A percentile compares a stretch with the other conserved stretches of the same genome.
Conservation (phyloP, 23 tunicate genomes). For the Trididemnum miniatum region DNA sequence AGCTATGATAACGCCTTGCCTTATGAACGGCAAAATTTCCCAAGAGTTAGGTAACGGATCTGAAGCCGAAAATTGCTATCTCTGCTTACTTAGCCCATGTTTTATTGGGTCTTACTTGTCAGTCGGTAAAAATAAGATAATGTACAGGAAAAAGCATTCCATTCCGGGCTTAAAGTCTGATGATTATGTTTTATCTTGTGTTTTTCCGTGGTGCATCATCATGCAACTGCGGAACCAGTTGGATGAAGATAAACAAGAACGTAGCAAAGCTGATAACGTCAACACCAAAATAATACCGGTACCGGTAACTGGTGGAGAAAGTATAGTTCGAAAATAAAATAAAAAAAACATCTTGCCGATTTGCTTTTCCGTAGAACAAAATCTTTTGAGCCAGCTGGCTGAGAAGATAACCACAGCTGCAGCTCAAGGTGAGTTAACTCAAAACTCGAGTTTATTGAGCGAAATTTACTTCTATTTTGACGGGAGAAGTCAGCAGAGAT, state of each 20-base stretch:
- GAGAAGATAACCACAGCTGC: too few species aligned
- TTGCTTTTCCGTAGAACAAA: too few species aligned
- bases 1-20: constrained; percentile 54
- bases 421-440: too few species aligned
- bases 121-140: constrained; percentile 65
- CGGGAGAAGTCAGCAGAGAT: too few species aligned
- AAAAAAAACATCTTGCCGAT: too few species aligned
- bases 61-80: constrained; percentile 16
- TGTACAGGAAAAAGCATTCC: constrained; percentile 54
- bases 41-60: constrained; percentile 64
- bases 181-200: constrained; percentile 62
- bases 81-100: constrained; percentile 67
- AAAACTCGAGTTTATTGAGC: too few species aligned
- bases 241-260: constrained; percentile 14
- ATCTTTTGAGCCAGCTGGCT: too few species aligned
- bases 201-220: constrained; percentile 66
- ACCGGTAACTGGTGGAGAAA: too few species aligned
- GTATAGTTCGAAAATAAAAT: background rate
- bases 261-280: background rate
- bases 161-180: constrained; percentile 75
- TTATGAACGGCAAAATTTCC: constrained; percentile 61
- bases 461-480: too few species aligned
- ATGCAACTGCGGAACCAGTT: constrained; percentile 58
- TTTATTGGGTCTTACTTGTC: constrained; percentile 51
- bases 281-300: too few species aligned